Conservation (phyloP, 1,140 invertebrate species). For the Drosophila littoralis region DNA sequence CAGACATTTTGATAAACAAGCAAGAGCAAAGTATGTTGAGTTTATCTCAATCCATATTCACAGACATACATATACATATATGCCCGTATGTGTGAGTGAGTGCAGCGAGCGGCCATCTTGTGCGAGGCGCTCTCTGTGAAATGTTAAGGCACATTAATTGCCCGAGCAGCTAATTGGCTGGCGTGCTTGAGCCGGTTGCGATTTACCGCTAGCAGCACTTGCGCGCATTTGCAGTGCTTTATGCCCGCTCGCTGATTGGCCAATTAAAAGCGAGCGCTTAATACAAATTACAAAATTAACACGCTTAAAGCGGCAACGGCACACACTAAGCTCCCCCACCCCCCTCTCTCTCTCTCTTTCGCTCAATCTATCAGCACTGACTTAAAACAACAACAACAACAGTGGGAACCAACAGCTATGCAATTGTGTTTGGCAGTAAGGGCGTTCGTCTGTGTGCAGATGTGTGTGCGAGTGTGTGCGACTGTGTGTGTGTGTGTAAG, state of each 20-base stretch:
- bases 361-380: slow-evolving; percentile 20
- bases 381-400: slow-evolving; percentile 31
- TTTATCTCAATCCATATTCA: not conserved
- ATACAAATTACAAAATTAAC: slow-evolving; percentile 58
- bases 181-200: slow-evolving; percentile 25
- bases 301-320: slow-evolving; percentile 48
- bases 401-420: slow-evolving; percentile 52
- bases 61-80: not conserved
- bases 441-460: slow-evolving; percentile 41
- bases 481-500: slow-evolving; percentile 26
- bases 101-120: not conserved
- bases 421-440: slow-evolving; percentile 66
- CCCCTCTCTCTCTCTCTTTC: not conserved
- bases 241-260: slow-evolving; percentile 39
- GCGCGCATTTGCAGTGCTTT: slow-evolving; percentile 44
- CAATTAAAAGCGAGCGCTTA: slow-evolving; percentile 53
- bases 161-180: slow-evolving; percentile 32
- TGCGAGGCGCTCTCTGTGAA: slow-evolving; percentile 1
- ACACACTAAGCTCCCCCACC: slow-evolving; percentile 17
- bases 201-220: slow-evolving; percentile 20
- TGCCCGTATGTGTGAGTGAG: not conserved
- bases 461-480: not conserved
- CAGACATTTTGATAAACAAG: not conserved
- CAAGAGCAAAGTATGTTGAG: not conserved
- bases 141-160: slow-evolving; percentile 22